phyloP scores from a whole-genome alignment of 2,113 vertebrate species.

The Cercocebus atys region DNA sequence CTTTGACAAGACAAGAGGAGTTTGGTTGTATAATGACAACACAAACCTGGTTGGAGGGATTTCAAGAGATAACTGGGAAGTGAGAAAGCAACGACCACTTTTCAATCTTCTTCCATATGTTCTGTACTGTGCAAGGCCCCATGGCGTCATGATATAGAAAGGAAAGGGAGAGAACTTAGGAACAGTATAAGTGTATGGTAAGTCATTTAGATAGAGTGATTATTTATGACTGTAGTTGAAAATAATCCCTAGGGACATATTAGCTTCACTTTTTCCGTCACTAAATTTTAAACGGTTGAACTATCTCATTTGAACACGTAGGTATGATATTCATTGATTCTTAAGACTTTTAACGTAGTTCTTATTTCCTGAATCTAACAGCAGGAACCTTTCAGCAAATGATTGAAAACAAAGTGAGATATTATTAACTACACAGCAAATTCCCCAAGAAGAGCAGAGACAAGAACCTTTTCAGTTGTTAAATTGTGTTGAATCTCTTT shows the following conservation, averaged over 20 bases:
- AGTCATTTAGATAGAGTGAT: neutral
- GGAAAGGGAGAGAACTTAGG: neutral
- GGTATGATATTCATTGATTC: neutral
- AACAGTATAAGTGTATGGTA: neutral
- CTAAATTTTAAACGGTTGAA: neutral
- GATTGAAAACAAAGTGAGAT: neutral
- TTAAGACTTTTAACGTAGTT: neutral
- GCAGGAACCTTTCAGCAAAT: neutral
- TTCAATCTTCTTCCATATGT: neutral
- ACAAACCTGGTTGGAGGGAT: neutral
- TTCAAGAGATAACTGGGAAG: neutral
- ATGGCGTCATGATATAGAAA: neutral
- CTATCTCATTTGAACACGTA: neutral
- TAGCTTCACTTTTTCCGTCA: neutral
- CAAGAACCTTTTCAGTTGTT: neutral
- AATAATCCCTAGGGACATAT: neutral
- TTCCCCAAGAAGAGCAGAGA: neutral
- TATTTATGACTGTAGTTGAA: neutral
- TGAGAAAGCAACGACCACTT: neutral
- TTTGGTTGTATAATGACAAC: neutral
- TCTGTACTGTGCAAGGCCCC: neutral
- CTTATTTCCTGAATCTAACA: neutral
- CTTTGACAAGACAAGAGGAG: neutral
- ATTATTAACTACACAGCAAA: neutral
- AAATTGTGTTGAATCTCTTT: constrained; percentile 2